A percentile compares a stretch with the other conserved stretches of the same genome.
These are phyloP conservation scores for Trissoscelio sp. DNA, from an alignment of 2,888 invertebrate genomes.

Conservation along the genomic window DNA sequence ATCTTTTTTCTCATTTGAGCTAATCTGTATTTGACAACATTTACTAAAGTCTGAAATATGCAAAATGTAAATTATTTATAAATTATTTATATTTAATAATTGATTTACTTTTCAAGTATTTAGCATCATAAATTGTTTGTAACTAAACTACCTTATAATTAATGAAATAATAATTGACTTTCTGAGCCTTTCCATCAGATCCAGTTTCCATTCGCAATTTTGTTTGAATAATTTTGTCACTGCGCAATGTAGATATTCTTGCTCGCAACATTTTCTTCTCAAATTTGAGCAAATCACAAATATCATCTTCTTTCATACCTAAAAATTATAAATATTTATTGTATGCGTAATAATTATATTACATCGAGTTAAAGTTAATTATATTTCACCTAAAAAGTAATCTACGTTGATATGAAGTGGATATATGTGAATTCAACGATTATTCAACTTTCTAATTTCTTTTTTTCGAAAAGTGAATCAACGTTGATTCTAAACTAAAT, in stretches of 20 bases:
- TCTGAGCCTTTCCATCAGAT: conserved; percentile 96
- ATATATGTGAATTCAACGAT: no score
- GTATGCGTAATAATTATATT: no score
- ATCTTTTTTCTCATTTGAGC: conserved; percentile 97
- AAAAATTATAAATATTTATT: not conserved
- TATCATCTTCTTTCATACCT: conserved; percentile 95
- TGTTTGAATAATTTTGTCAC: conserved; percentile 97
- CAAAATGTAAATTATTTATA: not conserved
- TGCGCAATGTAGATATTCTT: conserved; percentile 92
- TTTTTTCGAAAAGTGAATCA: no score
- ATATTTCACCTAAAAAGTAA: not conserved
- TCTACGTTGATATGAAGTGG: no score
- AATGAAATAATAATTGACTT: conserved; percentile 98
- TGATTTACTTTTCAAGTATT: no score
- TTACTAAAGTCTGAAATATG: conserved; percentile 90
- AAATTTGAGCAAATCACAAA: conserved; percentile 95
- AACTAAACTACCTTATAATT: conserved; percentile 90
- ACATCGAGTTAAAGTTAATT: no score
- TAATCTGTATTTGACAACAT: conserved; percentile 98
- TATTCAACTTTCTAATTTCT: no score
- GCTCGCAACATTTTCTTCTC: conserved; percentile 97
- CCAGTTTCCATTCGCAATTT: conserved; percentile 97
- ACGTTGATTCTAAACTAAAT: no score
- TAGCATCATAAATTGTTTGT: no score
- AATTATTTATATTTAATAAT: no score